Percentiles rank a stretch among this genome's conserved stretches.
phyloP scores from a whole-genome alignment of 2,888 invertebrate species.

The Atherix ibis region DNA sequence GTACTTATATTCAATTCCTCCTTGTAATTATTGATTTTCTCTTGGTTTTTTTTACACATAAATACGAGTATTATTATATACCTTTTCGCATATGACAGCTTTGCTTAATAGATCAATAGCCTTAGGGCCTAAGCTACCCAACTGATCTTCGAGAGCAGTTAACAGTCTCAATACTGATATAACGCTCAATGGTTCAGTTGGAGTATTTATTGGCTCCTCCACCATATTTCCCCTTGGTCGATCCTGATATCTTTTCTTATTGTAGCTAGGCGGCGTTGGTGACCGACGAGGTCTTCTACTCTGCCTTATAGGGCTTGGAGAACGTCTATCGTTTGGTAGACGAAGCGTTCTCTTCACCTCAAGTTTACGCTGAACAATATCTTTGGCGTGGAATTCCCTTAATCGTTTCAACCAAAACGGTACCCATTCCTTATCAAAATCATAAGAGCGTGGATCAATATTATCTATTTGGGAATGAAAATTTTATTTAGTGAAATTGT shows the following conservation, averaged over 20 bases:
- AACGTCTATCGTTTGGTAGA: conserved; percentile 8
- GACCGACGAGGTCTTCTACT: too few species aligned
- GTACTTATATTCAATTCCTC: too few species aligned
- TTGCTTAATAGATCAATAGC: conserved; percentile 10
- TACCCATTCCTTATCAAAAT: conserved; percentile 10
- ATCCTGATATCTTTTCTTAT: too few species aligned
- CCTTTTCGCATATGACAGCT: conserved; percentile 11
- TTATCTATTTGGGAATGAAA: conserved; percentile 5
- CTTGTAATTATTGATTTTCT: too few species aligned
- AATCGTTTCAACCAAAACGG: conserved; percentile 8
- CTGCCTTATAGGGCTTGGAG: conserved; percentile 10
- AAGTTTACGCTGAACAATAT: conserved; percentile 9
- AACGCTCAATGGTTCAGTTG: conserved; percentile 7
- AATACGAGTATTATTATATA: too few species aligned
- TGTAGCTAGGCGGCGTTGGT: too few species aligned
- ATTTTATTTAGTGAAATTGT: not conserved
- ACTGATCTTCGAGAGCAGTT: conserved; percentile 11
- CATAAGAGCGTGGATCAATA: conserved; percentile 8
- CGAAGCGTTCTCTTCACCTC: conserved; percentile 7
- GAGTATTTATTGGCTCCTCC: not conserved
- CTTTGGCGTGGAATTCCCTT: conserved; percentile 8
- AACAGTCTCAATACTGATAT: conserved; percentile 10
- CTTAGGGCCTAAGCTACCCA: conserved; percentile 12
- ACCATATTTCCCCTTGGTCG: not conserved
- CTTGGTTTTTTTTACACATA: too few species aligned